These are phyloP conservation scores for Dicyrtoma fusca DNA, from an alignment of 2,888 invertebrate species.

Conservation along the genomic window DNA sequence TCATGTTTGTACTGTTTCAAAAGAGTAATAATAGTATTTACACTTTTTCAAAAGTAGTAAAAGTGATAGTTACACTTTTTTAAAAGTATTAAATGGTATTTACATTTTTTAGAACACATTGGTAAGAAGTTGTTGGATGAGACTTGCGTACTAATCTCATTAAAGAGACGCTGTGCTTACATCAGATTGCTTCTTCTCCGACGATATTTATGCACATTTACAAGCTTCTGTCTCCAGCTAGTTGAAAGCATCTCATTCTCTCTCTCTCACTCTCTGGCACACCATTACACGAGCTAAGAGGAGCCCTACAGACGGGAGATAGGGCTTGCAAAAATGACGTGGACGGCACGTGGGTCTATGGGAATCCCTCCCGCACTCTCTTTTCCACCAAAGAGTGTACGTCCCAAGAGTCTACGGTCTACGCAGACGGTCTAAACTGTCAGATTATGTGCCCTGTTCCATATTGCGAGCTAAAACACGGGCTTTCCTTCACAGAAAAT, in stretches of 20 bases:
- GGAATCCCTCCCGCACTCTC: background rate
- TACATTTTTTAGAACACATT: no score
- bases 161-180: background rate
- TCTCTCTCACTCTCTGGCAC: background rate
- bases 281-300: no score
- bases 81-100: no score
- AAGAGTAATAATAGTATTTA: no score
- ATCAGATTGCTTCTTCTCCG: background rate
- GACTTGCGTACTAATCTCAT: background rate
- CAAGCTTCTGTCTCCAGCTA: background rate
- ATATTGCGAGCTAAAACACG: no score
- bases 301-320: background rate
- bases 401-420: background rate
- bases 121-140: no score
- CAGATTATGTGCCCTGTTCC: no score
- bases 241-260: background rate
- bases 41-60: no score
- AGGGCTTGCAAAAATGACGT: conserved; percentile 23
- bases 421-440: background rate
- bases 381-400: background rate
- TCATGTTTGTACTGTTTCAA: no score
- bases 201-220: background rate
- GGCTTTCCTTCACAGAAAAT: no score
- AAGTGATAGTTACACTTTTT: no score
- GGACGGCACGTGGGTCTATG: conserved; percentile 20